Base-by-base conservation (phyloP, 2,797 vertebrate species). In the Dallia pectoralis region DNA sequence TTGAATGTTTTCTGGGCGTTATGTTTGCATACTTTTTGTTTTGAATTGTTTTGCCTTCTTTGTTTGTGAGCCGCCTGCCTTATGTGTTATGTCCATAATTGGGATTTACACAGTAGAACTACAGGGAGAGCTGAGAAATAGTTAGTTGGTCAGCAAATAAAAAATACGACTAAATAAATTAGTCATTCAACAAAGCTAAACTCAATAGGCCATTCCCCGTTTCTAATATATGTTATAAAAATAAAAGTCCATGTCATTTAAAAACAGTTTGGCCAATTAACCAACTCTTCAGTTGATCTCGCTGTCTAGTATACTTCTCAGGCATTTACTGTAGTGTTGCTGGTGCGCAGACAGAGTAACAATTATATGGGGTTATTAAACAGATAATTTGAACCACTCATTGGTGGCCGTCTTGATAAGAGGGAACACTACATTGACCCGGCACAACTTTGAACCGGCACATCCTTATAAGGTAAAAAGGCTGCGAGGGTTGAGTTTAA, bases 361-460 rank as follows among this genome's bases (percentile, higher is more conserved):
- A n/a, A 2, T 68, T 72, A 9, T 56, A 36, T 73, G 11, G 51
- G 30, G 29, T 67, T 72, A 81, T 71, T 70, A 71, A 14, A 67
- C 8, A 27, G 3, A 66, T 19, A 72, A 63, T 19, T 64, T 73
- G 3, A 68, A 81, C 77, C n/a, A 61, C 9, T 80, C 59, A 59
- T 40, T 33, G 22, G 44, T 7, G 19, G 53, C 51, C 11, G 71
- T 72, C 73, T 30, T 18, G 70, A n/a, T 12, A 59, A 25, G 53
- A 9, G 22, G 53, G 11, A 59, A 59, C 9, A 2, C n/a, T 11
- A 22, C 2, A 56, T 22, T 56, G 53, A 56, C 53, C 22, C n/a
- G 12, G 25, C 15, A 16, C 48, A 76, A 56, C 53, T 56, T 56
- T 56, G n/a, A 25, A 56, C 53, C 53, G n/a, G n/a, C n/a, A n/a